Percentiles rank a stretch among this genome's conserved stretches.
These are phyloP conservation scores for Sebastes steindachneri DNA, from an alignment of 2,797 vertebrate genomes.

Conservation along the genomic window DNA sequence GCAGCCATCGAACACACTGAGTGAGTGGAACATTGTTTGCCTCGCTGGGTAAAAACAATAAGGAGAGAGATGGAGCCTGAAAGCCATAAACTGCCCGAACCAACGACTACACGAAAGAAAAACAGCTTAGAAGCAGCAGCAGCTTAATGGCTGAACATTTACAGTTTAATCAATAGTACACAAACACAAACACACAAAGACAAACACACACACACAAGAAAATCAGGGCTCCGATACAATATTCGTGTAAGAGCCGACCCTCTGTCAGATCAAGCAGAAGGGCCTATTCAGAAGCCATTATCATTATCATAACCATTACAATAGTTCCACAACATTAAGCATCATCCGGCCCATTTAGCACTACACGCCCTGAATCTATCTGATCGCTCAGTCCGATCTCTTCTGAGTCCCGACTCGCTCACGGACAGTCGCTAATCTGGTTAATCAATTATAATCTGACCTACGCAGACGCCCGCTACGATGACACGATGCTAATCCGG, in stretches of 20 bases:
- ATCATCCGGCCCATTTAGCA: slow-evolving; percentile 45
- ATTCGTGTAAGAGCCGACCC: not conserved
- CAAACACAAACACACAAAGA: not conserved
- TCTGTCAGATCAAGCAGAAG: slow-evolving; percentile 34
- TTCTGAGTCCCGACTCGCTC: not conserved
- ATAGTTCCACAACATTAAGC: slow-evolving; percentile 53
- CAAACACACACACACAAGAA: not conserved
- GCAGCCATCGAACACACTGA: not conserved
- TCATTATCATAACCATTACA: slow-evolving; percentile 50
- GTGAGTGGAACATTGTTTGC: not conserved
- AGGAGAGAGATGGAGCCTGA: not conserved
- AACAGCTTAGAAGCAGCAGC: slow-evolving; percentile 12
- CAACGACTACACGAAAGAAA: not conserved
- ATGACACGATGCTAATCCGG: slow-evolving; percentile 35
- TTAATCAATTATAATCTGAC: slow-evolving; percentile 56
- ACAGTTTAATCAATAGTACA: slow-evolving; percentile 43
- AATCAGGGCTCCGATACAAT: not conserved
- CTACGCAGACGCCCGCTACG: not conserved
- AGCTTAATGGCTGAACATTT: slow-evolving; percentile 34
- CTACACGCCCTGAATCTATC: slow-evolving; percentile 7
- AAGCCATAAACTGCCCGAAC: slow-evolving; percentile 14
- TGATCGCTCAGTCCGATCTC: slow-evolving; percentile 29
- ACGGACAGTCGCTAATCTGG: slow-evolving; percentile 40
- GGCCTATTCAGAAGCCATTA: slow-evolving; percentile 56
- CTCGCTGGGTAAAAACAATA: not conserved